Conservation (phyloP, 2,888 invertebrate genomes). For the Sinelater perroti region DNA sequence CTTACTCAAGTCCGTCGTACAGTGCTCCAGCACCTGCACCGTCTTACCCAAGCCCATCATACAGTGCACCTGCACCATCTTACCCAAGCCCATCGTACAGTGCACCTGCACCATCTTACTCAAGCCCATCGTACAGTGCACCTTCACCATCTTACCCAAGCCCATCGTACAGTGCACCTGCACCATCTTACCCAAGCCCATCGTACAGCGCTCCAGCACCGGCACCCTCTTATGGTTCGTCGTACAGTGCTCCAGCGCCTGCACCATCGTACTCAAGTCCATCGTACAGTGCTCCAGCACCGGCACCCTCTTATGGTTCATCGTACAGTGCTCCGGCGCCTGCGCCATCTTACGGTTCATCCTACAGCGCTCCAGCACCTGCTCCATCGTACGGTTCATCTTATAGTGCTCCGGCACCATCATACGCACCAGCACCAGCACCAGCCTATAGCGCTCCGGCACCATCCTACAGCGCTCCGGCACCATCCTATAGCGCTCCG, state of each 20-base stretch:
- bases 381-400: constrained; percentile 20
- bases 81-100: constrained; percentile 38
- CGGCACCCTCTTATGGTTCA: constrained; percentile 32
- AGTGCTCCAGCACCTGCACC: constrained; percentile 7
- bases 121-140: constrained; percentile 28
- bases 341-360: constrained; percentile 23
- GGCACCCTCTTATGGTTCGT: constrained; percentile 15
- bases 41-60: constrained; percentile 28
- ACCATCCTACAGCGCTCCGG: constrained; percentile 28
- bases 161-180: constrained; percentile 33
- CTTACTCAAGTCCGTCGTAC: constrained; percentile 8
- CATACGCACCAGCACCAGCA: constrained; percentile 13
- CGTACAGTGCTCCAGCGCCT: constrained; percentile 30
- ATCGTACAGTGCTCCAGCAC: constrained; percentile 15
- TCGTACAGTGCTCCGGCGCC: constrained; percentile 25
- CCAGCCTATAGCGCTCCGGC: constrained; percentile 18
- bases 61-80: constrained; percentile 37
- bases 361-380: constrained; percentile 31
- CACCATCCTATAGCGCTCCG: constrained; percentile 22
- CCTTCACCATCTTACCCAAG: constrained; percentile 40
- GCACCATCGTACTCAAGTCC: constrained; percentile 27
- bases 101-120: constrained; percentile 39
- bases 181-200: constrained; percentile 32
- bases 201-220: constrained; percentile 18
- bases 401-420: constrained; percentile 15